These are phyloP conservation scores for Scaptodrosophila lebanonensis DNA, from an alignment of 1,140 invertebrate genomes.

Conservation along the genomic window DNA sequence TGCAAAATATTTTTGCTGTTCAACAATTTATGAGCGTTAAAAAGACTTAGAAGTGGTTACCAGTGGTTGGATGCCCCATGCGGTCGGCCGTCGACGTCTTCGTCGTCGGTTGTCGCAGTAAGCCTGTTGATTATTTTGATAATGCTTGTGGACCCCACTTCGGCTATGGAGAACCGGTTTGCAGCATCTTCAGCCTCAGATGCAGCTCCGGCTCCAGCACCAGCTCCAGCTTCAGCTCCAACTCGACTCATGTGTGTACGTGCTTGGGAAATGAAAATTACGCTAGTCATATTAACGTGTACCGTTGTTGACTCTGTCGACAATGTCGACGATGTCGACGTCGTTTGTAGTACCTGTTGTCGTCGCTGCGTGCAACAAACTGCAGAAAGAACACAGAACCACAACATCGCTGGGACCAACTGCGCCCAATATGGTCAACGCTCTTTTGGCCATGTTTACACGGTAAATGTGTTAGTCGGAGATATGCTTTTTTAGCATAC, in stretches of 20 bases:
- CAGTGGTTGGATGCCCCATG: not conserved
- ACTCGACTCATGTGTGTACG: not conserved
- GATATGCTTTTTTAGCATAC: constrained; percentile 21
- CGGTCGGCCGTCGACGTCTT: not conserved
- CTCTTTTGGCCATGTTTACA: constrained; percentile 73
- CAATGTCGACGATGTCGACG: constrained; percentile 14
- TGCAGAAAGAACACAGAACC: constrained; percentile 36
- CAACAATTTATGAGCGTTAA: constrained; percentile 73
- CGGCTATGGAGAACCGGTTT: constrained; percentile 47
- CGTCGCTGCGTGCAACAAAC: constrained; percentile 29
- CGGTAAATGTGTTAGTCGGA: constrained; percentile 66
- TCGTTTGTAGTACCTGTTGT: constrained; percentile 53
- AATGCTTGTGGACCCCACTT: constrained; percentile 44
- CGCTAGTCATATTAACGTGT: constrained; percentile 67
- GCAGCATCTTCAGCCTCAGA: constrained; percentile 21
- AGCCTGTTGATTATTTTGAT: constrained; percentile 70
- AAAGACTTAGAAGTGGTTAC: constrained; percentile 53
- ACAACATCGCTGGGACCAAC: constrained; percentile 33
- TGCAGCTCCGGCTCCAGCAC: not conserved
- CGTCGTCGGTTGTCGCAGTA: no score
- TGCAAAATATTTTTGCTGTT: constrained; percentile 65
- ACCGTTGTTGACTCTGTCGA: constrained; percentile 45
- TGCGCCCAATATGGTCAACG: constrained; percentile 68
- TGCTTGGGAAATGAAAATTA: constrained; percentile 17
- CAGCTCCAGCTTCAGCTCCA: constrained; percentile 23